A percentile compares a stretch with the other conserved stretches of the same genome.
phyloP scores from a whole-genome alignment of 2,888 invertebrate species.

The Chironomus riparius region DNA sequence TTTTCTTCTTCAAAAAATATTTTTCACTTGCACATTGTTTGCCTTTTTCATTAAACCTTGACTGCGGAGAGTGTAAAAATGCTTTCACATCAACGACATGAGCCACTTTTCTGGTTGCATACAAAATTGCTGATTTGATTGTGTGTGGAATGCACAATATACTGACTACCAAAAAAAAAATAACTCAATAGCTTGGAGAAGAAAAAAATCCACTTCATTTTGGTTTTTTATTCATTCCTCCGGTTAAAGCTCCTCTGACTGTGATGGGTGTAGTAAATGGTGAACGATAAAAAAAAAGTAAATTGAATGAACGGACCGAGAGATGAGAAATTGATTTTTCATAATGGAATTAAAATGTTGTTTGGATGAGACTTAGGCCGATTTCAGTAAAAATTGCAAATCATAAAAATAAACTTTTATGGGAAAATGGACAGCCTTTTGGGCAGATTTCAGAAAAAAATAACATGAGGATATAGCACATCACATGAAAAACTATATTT shows the following conservation, averaged over 20 bases:
- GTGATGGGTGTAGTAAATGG: neutral
- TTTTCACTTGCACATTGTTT: neutral
- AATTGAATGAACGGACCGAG: neutral
- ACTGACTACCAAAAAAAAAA: neutral
- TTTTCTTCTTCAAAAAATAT: neutral
- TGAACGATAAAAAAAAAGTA: neutral
- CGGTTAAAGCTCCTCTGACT: neutral
- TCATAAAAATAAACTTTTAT: no score
- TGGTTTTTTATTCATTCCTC: neutral
- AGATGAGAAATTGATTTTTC: slow-evolving; percentile 23
- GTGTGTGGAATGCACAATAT: slow-evolving; percentile 11
- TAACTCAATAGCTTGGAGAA: neutral
- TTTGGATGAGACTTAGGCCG: neutral
- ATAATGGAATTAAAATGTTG: slow-evolving; percentile 24
- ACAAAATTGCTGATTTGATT: slow-evolving; percentile 22
- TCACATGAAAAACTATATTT: neutral
- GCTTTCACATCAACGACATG: slow-evolving; percentile 2
- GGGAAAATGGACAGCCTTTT: no score
- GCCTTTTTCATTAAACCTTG: slow-evolving; percentile 22
- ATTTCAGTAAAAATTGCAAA: no score
- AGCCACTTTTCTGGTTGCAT: slow-evolving; percentile 11
- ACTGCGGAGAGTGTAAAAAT: neutral
- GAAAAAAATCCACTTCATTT: slow-evolving; percentile 12
- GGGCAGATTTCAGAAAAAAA: no score
- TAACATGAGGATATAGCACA: neutral